Percentiles rank a stretch among this genome's conserved stretches.
Conservation (phyloP, 2,113 vertebrate genomes). For the Paraplagusia blochii region DNA sequence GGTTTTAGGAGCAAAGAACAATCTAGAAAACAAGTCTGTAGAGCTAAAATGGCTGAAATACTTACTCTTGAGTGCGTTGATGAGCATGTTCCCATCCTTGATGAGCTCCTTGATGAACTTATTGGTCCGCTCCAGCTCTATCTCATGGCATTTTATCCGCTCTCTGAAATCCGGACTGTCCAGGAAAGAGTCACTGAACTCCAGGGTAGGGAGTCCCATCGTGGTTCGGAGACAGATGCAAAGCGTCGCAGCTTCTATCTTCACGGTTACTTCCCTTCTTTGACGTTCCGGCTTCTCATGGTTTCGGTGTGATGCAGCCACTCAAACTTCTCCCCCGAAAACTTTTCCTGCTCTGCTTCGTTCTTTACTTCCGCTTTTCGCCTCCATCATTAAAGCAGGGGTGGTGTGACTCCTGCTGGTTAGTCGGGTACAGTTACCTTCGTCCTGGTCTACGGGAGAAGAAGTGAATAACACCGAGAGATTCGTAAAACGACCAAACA, state of each 20-base stretch:
- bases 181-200: slow-evolving; percentile 95
- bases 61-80: slow-evolving; percentile 91
- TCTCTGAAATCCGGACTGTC: slow-evolving; percentile 98
- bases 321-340: slow-evolving; percentile 18
- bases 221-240: background rate
- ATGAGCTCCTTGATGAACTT: slow-evolving; percentile 98
- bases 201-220: slow-evolving; percentile 94
- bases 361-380: slow-evolving; percentile 65
- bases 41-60: slow-evolving; percentile 13
- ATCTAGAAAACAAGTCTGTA: background rate
- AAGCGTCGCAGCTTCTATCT: background rate
- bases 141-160: slow-evolving; percentile 91
- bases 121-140: slow-evolving; percentile 93
- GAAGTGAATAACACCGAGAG: no score
- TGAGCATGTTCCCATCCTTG: slow-evolving; percentile 93
- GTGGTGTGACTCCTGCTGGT: slow-evolving; percentile 76
- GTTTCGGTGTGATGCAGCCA: slow-evolving; percentile 18
- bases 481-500: background rate
- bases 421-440: background rate
- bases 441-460: no score
- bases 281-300: slow-evolving; percentile 31
- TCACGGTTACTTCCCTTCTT: background rate
- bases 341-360: slow-evolving; percentile 35
- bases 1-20: background rate
- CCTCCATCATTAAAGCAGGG: slow-evolving; percentile 25